These are phyloP conservation scores for Callitettix versicolor DNA, from an alignment of 1,140 invertebrate species.

Conservation along the genomic window DNA sequence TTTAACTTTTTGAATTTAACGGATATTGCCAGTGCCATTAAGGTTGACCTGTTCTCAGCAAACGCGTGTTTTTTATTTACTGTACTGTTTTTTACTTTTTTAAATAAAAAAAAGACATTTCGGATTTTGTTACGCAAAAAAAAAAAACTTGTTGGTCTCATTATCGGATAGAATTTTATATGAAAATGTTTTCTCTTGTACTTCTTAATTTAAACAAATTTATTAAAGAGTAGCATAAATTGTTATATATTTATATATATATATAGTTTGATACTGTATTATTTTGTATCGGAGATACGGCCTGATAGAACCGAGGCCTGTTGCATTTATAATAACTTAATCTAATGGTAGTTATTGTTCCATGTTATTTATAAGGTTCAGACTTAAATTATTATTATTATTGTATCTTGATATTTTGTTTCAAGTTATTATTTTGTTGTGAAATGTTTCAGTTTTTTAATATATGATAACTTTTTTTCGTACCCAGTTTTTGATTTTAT, in stretches of 20 bases:
- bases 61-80: not conserved
- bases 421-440: conserved; percentile 17
- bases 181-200: not conserved
- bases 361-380: conserved; percentile 9
- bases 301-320: too few relatives aligned
- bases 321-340: not conserved
- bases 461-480: conserved; percentile 14
- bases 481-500: conserved; percentile 3
- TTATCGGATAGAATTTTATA: conserved; percentile 5
- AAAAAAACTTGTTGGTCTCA: conserved; percentile 6
- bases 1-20: too few relatives aligned
- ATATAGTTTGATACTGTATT: conserved; percentile 7
- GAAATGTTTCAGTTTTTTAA: conserved; percentile 15
- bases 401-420: conserved; percentile 15
- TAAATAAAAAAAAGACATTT: too few relatives aligned
- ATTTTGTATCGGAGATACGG: conserved; percentile 1
- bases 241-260: not conserved
- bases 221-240: conserved; percentile 1
- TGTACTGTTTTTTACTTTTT: conserved; percentile 1
- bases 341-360: conserved; percentile 12
- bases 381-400: conserved; percentile 14
- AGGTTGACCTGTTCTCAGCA: too few relatives aligned
- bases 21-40: too few relatives aligned
- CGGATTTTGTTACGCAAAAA: too few relatives aligned
- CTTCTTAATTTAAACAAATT: not conserved